Percentiles rank a stretch among this genome's conserved stretches.
These are phyloP conservation scores for Drosophila suzukii DNA, from an alignment of 1,140 invertebrate species.

Conservation along the genomic window DNA sequence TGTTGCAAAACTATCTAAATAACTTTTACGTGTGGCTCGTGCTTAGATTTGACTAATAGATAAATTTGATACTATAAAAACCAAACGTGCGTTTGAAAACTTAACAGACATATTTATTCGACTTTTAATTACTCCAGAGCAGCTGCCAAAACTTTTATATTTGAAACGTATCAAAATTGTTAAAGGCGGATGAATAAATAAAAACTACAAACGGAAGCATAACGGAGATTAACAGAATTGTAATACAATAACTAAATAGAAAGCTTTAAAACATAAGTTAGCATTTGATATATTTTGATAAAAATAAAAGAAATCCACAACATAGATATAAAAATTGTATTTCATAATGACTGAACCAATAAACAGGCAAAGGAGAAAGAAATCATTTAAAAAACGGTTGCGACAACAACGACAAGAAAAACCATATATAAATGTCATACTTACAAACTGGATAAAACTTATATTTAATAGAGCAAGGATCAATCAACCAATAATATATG, in stretches of 20 bases:
- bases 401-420: constrained; percentile 16
- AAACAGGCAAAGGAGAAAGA: constrained; percentile 14
- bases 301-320: constrained; percentile 36
- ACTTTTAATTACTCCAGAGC: constrained; percentile 52
- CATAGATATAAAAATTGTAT: constrained; percentile 67
- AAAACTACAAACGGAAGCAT: constrained; percentile 7
- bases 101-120: constrained; percentile 13
- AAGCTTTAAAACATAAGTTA: constrained; percentile 81
- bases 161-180: constrained; percentile 31
- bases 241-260: constrained; percentile 80
- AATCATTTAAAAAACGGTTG: constrained; percentile 22
- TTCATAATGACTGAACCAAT: constrained; percentile 58
- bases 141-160: constrained; percentile 71
- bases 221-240: constrained; percentile 52
- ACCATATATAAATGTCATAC: constrained; percentile 18
- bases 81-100: constrained; percentile 17
- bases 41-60: constrained; percentile 55
- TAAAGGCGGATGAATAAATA: constrained; percentile 12
- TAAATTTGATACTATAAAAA: constrained; percentile 52
- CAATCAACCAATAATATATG: constrained; percentile 16
- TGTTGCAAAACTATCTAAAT: constrained; percentile 15
- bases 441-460: constrained; percentile 14
- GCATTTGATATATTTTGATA: constrained; percentile 80
- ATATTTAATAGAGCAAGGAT: constrained; percentile 17
- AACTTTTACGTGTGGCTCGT: constrained; percentile 37